Conservation (phyloP, 2,888 invertebrate genomes). For the Suillia variegata region DNA sequence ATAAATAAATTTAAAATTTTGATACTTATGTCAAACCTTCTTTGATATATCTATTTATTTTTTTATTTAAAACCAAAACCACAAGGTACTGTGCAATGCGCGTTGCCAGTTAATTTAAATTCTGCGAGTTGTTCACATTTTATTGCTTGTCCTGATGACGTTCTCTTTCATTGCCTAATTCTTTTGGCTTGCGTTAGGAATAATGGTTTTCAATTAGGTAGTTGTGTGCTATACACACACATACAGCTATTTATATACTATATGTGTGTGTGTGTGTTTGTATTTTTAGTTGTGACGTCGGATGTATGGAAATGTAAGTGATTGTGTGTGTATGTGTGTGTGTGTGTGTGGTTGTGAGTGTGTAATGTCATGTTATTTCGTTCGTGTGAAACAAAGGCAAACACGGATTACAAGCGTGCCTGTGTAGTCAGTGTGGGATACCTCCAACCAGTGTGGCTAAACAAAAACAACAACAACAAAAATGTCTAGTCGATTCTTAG, state of each 20-base stretch:
- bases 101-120: conserved; percentile 11
- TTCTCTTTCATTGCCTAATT: neutral
- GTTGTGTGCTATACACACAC: no score
- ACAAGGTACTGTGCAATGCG: no score
- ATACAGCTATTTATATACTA: no score
- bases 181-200: neutral
- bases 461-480: neutral
- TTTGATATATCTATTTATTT: no score
- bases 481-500: neutral
- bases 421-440: neutral
- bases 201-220: no score
- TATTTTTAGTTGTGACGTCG: no score
- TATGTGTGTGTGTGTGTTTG: no score
- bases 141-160: conserved; percentile 1
- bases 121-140: neutral
- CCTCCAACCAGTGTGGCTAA: neutral
- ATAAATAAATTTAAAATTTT: no score
- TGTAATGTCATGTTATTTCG: neutral
- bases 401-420: neutral
- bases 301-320: no score
- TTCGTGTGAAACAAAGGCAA: conserved; percentile 10
- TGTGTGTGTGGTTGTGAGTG: neutral
- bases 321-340: no score
- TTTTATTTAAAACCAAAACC: no score
- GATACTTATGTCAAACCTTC: no score